phyloP scores from a whole-genome alignment of 1,140 invertebrate genomes.

The Drosophila funebris region DNA sequence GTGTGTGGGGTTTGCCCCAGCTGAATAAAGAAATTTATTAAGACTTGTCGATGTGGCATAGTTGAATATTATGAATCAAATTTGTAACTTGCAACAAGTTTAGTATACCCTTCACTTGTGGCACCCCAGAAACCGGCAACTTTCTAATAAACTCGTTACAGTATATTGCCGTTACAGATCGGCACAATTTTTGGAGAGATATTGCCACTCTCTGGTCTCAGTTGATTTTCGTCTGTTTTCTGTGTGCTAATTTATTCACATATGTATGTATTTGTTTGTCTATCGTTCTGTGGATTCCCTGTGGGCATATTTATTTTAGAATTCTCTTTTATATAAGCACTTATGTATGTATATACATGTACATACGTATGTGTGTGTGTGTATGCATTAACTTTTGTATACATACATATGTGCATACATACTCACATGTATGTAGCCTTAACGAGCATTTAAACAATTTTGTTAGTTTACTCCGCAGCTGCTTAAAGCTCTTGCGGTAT shows the following conservation, averaged over 20 bases:
- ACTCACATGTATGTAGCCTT: background rate
- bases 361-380: background rate
- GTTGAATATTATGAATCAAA: slow-evolving; percentile 12
- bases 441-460: no score
- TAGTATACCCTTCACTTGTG: slow-evolving; percentile 2
- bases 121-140: slow-evolving; percentile 42
- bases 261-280: slow-evolving; percentile 18
- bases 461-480: background rate
- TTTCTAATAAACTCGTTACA: slow-evolving; percentile 64
- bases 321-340: slow-evolving; percentile 5
- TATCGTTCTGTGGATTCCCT: background rate
- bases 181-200: background rate
- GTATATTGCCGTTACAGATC: slow-evolving; percentile 8
- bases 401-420: background rate
- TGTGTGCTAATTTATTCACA: slow-evolving; percentile 16
- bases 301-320: slow-evolving; percentile 9
- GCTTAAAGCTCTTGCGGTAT: background rate
- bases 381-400: background rate
- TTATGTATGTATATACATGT: background rate
- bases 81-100: slow-evolving; percentile 4
- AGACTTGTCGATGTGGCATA: slow-evolving; percentile 8
- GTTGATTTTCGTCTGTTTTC: background rate
- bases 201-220: slow-evolving; percentile 18
- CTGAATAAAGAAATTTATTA: slow-evolving; percentile 7
- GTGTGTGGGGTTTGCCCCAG: slow-evolving; percentile 12